Conservation (phyloP, 2,113 vertebrate genomes). For the Nothoprocta perdicaria region DNA sequence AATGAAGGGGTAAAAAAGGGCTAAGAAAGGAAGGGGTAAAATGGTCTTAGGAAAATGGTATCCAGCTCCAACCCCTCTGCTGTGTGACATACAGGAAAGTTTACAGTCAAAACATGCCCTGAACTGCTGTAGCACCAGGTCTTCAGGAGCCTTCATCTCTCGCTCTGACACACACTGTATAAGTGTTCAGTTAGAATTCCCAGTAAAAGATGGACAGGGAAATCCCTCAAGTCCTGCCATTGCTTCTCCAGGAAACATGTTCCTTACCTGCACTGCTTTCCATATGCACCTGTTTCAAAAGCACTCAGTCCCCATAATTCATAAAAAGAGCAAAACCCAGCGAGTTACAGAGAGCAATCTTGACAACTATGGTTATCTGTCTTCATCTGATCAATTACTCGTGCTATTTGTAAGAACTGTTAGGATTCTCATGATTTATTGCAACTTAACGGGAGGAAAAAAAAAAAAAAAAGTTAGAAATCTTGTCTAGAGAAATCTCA, state of each 20-base stretch:
- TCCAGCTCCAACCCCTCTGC: neutral
- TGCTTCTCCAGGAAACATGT: neutral
- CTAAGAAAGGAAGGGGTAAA: too few relatives aligned
- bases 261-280: rapidly evolving
- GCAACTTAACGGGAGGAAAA: neutral
- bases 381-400: neutral
- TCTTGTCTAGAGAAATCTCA: neutral
- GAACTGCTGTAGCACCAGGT: neutral
- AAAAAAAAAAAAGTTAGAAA: neutral
- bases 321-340: neutral
- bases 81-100: neutral
- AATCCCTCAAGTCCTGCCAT: neutral
- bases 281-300: neutral
- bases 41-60: neutral
- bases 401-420: neutral
- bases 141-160: neutral
- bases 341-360: neutral
- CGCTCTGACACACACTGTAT: rapidly evolving
- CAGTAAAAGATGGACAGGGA: neutral
- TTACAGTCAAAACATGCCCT: neutral
- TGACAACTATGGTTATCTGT: neutral
- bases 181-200: rapidly evolving
- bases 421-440: neutral
- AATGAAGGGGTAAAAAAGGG: too few relatives aligned
- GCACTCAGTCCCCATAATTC: neutral